These are phyloP conservation scores for Nebria salina DNA, from an alignment of 2,888 invertebrate genomes.

Conservation along the genomic window DNA sequence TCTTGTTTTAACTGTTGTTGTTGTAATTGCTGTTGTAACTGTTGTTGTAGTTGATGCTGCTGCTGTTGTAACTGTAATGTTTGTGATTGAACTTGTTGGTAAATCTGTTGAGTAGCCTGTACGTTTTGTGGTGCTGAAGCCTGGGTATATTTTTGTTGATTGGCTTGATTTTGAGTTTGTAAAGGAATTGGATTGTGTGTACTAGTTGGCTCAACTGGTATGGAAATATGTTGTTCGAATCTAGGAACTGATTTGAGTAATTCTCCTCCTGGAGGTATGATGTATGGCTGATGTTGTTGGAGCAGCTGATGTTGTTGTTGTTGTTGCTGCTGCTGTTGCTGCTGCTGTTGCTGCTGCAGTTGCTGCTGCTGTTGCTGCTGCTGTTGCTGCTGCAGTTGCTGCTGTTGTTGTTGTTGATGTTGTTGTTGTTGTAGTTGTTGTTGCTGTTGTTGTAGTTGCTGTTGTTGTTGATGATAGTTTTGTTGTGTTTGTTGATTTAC, in stretches of 20 bases:
- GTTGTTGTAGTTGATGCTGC: conserved; percentile 57
- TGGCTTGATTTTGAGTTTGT: conserved; percentile 47
- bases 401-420: conserved; percentile 52
- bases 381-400: conserved; percentile 47
- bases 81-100: conserved; percentile 51
- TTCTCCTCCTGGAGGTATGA: conserved; percentile 75
- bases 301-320: conserved; percentile 59
- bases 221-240: conserved; percentile 80
- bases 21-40: conserved; percentile 53
- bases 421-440: conserved; percentile 54
- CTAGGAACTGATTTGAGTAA: conserved; percentile 80
- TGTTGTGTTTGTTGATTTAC: conserved; percentile 61
- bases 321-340: conserved; percentile 63
- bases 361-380: conserved; percentile 52
- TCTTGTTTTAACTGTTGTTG: conserved; percentile 33
- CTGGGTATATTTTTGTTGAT: conserved; percentile 20
- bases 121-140: neutral
- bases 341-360: conserved; percentile 53
- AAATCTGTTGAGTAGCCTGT: conserved; percentile 12
- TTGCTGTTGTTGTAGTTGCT: conserved; percentile 53
- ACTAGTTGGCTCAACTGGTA: conserved; percentile 60
- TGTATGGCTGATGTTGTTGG: conserved; percentile 64
- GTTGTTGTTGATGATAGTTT: conserved; percentile 53
- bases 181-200: conserved; percentile 26
- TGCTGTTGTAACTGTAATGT: conserved; percentile 56